These are phyloP conservation scores for Selenia dentaria DNA, from an alignment of 2,888 invertebrate species.

Conservation along the genomic window DNA sequence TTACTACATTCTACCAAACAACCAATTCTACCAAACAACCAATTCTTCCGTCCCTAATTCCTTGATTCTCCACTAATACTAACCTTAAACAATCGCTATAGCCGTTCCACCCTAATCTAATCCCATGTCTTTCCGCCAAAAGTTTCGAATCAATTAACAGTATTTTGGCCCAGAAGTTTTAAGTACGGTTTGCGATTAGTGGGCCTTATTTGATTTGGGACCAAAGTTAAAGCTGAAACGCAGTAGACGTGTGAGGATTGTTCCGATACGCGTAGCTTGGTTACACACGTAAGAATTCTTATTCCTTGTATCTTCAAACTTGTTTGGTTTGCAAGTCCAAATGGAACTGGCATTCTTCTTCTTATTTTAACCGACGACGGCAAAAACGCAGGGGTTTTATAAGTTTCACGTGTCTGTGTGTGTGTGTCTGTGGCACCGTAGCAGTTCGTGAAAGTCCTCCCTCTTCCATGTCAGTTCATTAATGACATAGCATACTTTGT, in stretches of 20 bases:
- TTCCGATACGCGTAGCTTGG: background rate
- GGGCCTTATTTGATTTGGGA: slow-evolving; percentile 25
- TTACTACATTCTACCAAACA: background rate
- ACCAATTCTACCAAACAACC: background rate
- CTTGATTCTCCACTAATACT: background rate
- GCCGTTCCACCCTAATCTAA: slow-evolving; percentile 6
- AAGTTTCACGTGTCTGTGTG: too few species aligned
- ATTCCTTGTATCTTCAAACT: too few species aligned
- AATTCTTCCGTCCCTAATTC: background rate
- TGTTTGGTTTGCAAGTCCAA: too few species aligned
- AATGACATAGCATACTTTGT: too few species aligned
- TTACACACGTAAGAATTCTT: too few species aligned
- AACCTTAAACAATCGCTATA: background rate
- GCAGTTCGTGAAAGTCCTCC: too few species aligned
- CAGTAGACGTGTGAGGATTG: background rate
- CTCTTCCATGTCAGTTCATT: too few species aligned
- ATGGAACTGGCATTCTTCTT: too few species aligned
- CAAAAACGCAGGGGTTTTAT: too few species aligned
- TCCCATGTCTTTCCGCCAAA: slow-evolving; percentile 11
- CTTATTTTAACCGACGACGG: too few species aligned
- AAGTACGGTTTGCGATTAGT: slow-evolving; percentile 23
- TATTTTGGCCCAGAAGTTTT: slow-evolving; percentile 21
- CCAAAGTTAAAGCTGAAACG: slow-evolving; percentile 4
- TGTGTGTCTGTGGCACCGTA: too few species aligned
- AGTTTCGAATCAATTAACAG: slow-evolving; percentile 22